These are phyloP conservation scores for Cladopsammia gracilis DNA, from an alignment of 64 coral and sea anemone genomes.

Conservation along the genomic window DNA sequence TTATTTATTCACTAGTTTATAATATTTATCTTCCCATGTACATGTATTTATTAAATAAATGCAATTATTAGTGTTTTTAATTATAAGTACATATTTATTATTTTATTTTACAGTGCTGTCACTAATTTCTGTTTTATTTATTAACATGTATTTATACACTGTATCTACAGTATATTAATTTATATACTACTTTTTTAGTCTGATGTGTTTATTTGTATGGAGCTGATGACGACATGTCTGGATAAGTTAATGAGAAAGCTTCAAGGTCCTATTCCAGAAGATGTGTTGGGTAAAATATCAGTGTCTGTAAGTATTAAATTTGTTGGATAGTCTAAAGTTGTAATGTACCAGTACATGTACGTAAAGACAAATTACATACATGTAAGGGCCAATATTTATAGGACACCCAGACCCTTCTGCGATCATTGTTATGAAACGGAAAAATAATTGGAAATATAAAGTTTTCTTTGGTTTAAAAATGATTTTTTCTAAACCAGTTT, in stretches of 20 bases:
- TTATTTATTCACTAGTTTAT: too few species aligned
- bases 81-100: too few species aligned
- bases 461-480: too few species aligned
- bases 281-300: constrained; percentile 96
- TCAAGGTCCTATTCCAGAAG: constrained; percentile 89
- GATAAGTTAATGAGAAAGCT: constrained; percentile 97
- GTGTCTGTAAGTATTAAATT: constrained; percentile 88
- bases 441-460: too few species aligned
- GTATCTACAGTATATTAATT: too few species aligned
- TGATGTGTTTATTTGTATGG: constrained; percentile 99
- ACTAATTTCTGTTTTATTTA: neutral
- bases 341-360: neutral
- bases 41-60: too few species aligned
- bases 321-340: neutral
- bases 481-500: too few species aligned
- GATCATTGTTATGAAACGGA: too few species aligned
- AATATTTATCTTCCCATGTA: too few species aligned
- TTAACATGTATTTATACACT: neutral
- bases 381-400: too few species aligned
- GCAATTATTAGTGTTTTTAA: too few species aligned
- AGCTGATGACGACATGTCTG: constrained; percentile 96
- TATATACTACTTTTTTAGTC: constrained; percentile 66
- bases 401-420: too few species aligned
- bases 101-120: neutral
- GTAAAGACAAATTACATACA: neutral